Evolutionary conservation across 2,113 vertebrate genomes (phyloP), one percentile per base, ranked within the genome.

Genomic region (Neofelis nebulosa): DNA sequence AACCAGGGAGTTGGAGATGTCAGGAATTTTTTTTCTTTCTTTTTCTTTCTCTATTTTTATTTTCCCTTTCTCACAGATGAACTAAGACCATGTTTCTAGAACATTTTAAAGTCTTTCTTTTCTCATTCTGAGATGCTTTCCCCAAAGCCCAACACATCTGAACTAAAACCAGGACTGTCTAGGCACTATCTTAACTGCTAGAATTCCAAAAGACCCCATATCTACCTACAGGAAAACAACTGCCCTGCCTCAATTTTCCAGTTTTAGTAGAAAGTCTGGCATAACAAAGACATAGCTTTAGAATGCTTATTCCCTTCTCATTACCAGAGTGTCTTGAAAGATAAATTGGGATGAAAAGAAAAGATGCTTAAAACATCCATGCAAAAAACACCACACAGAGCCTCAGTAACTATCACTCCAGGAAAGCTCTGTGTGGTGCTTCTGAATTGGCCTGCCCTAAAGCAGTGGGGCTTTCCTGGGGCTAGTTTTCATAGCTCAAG

Each of bases 261-360:
- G 55, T 90, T 95, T 88, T 71, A 92, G 38, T 6, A 31, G 63
- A 73, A 92, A 81, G 13, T 87, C 33, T 92, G 57, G 31, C 13
- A 66, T 71, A 91, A 81, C 18, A 73, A 31, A 81, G 12, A 63
- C 25, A 71, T 41, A 18, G 41, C 15, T 81, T 87, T 73, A 41
- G 71, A 90, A 94, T 88, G 9, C n/a, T 57, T 80, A 61, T 80
- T 80, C 21, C 57, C 52, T 86, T 92, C 11, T 25, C 16, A 19
- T 55, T 27, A 41, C 14, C 69, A 87, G 92, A 57, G 15, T 63
- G 4, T 78, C 69, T 71, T 74, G 16, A 92, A 97, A 94, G 38
- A 68, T n/a, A 95, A 86, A 23, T 23, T 91, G 79, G 29, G 27
- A 76, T 71, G 61, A 91, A 79, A 90, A 89, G 18, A 83, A 95